Base-by-base conservation (phyloP, 1,140 invertebrate genomes). In the Panagrolaimus sp. region DNA sequence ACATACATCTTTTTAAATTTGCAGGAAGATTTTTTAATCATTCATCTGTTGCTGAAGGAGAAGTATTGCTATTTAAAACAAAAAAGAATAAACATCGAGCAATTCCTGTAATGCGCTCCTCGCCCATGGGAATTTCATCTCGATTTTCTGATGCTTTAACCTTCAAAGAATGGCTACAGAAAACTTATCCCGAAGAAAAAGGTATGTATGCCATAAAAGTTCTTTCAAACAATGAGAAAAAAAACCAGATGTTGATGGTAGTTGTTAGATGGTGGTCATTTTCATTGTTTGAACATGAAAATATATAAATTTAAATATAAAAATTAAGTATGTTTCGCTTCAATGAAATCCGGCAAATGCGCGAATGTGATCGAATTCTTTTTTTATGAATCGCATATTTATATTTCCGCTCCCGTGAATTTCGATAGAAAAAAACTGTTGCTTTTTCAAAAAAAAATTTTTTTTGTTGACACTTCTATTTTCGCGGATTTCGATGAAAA, bases 51-150 rank as follows among this genome's bases (percentile, higher is more conserved):
- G 66, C 77, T 7, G 77, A 76, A 62, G 74, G 74, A 11, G 74
- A 76, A 70, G 74, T 76, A 14, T n/a, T 76, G 11, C 61, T 76
- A 23, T 76, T 76, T 46, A 43, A 63, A 44, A 78, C 76, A 43
- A 76, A 79, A 27, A 76, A 78, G 47, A 79, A 57, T 65, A 43
- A 77, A 1, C 71, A 76, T 65, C 47, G 74, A 51, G 74, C 74
- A 0, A 79, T 76, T 68, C 73, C 74, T n/a, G 63, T 76, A 25
- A 76, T 76, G 74, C 65, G 67, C 9, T 14, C 64, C 46, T 31
- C 46, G 47, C 14, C 27, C n/a, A 57, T 8, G 42, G 25, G 65
- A 51, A 66, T 62, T 8, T 48, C 65, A 9, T 74, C 73, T 8
- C 46, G 64, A n/a, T 76, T 76, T 45, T 47, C 45, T 20, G 77